phyloP scores from a whole-genome alignment of 2,113 vertebrate genomes.

The Piaya cayana region DNA sequence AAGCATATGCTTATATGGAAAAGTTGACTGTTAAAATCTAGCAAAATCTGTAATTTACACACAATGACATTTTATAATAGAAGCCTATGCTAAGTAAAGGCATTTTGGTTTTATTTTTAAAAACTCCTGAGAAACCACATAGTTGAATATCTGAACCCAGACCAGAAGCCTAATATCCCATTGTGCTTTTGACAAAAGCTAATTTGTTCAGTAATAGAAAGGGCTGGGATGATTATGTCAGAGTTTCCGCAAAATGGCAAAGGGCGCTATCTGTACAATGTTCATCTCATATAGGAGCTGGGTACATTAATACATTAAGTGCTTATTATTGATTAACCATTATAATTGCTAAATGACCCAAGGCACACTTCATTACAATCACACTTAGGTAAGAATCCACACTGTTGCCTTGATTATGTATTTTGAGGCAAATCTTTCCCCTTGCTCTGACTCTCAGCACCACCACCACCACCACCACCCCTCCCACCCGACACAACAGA shows the following conservation, averaged over 20 bases:
- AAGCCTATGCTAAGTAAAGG: neutral
- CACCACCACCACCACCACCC: too few species aligned
- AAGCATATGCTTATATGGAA: conserved; percentile 54
- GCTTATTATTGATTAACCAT: neutral
- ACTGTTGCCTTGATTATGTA: neutral
- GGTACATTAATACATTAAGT: neutral
- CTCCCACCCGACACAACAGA: neutral
- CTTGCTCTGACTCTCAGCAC: neutral
- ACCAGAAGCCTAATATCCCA: neutral
- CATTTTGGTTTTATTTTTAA: conserved; percentile 53
- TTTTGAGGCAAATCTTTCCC: neutral
- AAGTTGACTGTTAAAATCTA: conserved; percentile 45
- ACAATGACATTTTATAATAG: conserved; percentile 46
- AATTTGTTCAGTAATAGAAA: neutral
- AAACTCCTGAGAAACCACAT: conserved; percentile 28
- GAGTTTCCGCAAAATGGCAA: neutral
- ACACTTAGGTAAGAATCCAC: neutral
- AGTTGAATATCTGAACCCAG: neutral
- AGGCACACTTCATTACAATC: neutral
- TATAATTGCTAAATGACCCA: neutral
- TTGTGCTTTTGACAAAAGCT: neutral
- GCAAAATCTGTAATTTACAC: conserved; percentile 45
- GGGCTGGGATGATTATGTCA: neutral
- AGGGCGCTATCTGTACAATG: neutral
- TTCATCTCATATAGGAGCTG: neutral